Evolutionary conservation across 2,113 vertebrate genomes (phyloP), one percentile per base, ranked within the genome.

Genomic region (Corydoras sp.): DNA sequence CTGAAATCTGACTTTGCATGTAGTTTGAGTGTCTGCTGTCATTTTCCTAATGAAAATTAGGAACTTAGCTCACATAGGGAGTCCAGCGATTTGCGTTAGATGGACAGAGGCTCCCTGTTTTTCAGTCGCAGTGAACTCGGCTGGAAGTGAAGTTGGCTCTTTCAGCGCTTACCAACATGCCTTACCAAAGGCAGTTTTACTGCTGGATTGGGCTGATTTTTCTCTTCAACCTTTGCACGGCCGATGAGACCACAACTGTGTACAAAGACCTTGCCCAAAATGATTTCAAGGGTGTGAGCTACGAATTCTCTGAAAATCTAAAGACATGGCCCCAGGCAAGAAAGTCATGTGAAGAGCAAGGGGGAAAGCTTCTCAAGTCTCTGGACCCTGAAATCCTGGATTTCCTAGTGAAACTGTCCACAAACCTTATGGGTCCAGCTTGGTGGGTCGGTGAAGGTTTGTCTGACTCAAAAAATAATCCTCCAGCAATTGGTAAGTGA

Each of bases 1-100:
- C 50, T 73, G 56, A 79, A 74, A 73, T 48, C 58, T 49, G 69
- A 85, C 62, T 84, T 86, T 89, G 88, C 89, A 90, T 91, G 85
- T 87, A 84, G 80, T 89, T 88, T 89, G 86, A 80, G 84, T 87
- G 81, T 75, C 78, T 77, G 14, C n/a, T 68, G 53, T 75, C 67
- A 89, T 91, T 91, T 91, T 73, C 88, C 84, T 90, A 91, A 86
- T 83, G 63, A 83, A 69, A 69, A 69, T 69, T 5, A 69, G 67
- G 67, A 69, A 85, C 74, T 84, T 75, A 82, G 75, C 83, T 79
- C 75, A 79, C 74, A 83, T 84, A 68, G 81, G 78, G 78, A 83
- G 81, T 77, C 49, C 35, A 62, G 73, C 2, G 9, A 86, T 89
- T 90, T 90, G 65, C 87, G 82, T 88, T 67, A 71, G 81, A 71